phyloP scores from a whole-genome alignment of 2,113 vertebrate species.

The Rhinopomastus cyanomelas region DNA sequence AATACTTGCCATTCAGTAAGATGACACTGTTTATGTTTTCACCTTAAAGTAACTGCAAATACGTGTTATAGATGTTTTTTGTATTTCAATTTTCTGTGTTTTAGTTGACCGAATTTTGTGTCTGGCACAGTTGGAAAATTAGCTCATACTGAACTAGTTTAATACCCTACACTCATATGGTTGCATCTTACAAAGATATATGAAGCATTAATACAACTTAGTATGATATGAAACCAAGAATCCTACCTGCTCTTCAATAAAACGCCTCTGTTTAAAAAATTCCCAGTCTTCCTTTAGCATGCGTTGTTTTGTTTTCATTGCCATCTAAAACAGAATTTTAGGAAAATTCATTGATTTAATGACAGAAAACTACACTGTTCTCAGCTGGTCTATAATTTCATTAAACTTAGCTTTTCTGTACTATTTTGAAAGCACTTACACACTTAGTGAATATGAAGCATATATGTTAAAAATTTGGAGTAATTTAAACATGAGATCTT shows the following conservation, averaged over 20 bases:
- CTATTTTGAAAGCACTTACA: neutral
- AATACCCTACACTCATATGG: neutral
- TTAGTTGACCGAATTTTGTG: neutral
- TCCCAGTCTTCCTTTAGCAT: constrained; percentile 96
- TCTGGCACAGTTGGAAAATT: neutral
- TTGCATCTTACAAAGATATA: neutral
- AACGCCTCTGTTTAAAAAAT: constrained; percentile 91
- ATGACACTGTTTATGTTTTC: neutral
- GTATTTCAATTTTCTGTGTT: neutral
- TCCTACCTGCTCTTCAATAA: constrained; percentile 93
- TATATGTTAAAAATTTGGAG: neutral
- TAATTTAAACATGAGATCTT: neutral
- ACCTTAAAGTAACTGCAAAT: neutral
- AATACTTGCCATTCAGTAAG: neutral
- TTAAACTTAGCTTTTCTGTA: neutral
- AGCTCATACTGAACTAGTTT: neutral
- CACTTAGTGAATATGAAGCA: neutral
- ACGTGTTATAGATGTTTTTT: neutral
- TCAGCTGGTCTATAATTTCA: neutral
- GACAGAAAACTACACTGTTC: neutral
- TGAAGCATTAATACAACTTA: neutral
- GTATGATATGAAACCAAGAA: neutral
- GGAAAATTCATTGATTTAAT: constrained; percentile 17
- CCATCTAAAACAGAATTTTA: constrained; percentile 79
- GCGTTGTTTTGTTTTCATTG: constrained; percentile 89